Evolutionary conservation across 2,888 invertebrate species (phyloP), one percentile per base, ranked within the genome.

Genomic region (Pterostichus madidus): DNA sequence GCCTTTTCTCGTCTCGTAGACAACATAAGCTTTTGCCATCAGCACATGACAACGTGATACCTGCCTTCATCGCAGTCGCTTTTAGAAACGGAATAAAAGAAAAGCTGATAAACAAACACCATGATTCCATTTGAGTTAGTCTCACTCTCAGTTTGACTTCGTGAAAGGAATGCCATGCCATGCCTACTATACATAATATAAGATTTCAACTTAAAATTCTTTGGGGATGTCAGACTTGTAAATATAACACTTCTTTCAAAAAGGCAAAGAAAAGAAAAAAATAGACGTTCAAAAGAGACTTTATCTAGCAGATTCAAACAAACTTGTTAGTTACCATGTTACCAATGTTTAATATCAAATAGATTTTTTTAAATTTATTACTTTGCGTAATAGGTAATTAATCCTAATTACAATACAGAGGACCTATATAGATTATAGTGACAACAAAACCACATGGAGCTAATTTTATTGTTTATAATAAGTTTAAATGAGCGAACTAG

Each of bases 121-220:
- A 71, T 71, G 75, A 75, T 75, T 75, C 75, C 52, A 31, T 75
- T 75, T 75, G 24, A 52, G 75, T 75, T 75, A 52, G 17, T 15
- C 24, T 39, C 73, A 39, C 13, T 64, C 32, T 64, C 32, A 5
- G 49, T 49, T 49, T n/a, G 49, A 49, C 13, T 49, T 59, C 46
- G 44, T 44, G 46, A 73, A 44, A 17, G n/a, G 61, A 61, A 61
- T 61, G 11, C 31, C 31, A 13, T 49, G 49, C 49, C 24, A 24
- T 24, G 3, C 24, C 49, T 49, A 49, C 49, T 49, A 49, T 13
- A 49, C 49, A 39, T 39, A 56, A 56, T 56, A 56, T 56, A 17
- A 56, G 56, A 56, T 56, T 39, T 15, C 24, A 24, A 24, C 24
- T 24, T 59, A 24, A 59, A 17, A 59, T 59, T 59, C 24, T 24